Conservation (phyloP, 1,140 invertebrate genomes). For the Camponotus pennsylvanicus region DNA sequence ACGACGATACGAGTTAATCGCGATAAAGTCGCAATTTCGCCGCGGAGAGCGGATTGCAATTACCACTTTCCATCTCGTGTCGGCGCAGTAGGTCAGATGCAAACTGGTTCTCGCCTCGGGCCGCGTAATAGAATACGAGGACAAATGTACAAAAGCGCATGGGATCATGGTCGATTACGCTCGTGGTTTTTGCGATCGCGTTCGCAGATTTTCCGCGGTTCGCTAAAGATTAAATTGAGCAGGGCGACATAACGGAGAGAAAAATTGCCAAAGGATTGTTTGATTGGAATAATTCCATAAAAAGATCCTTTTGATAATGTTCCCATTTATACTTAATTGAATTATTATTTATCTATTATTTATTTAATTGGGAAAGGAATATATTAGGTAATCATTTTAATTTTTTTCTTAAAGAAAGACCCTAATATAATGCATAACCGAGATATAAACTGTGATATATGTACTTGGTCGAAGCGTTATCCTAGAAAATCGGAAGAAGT, state of each 20-base stretch:
- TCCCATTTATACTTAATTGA: not conserved
- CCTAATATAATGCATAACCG: not conserved
- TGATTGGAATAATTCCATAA: too few relatives aligned
- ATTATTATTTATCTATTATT: not conserved
- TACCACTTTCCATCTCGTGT: constrained; percentile 63
- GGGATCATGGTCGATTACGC: constrained; percentile 9
- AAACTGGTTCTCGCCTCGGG: constrained; percentile 61
- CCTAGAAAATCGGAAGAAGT: constrained; percentile 25
- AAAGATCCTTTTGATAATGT: too few relatives aligned
- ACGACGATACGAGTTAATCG: constrained; percentile 56
- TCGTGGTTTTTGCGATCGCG: not conserved
- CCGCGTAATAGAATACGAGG: constrained; percentile 60
- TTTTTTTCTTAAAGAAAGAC: not conserved
- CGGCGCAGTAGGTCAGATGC: constrained; percentile 63
- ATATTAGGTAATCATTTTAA: not conserved
- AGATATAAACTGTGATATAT: constrained; percentile 4
- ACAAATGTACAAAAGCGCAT: constrained; percentile 50
- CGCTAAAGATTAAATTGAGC: not conserved
- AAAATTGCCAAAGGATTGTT: not conserved
- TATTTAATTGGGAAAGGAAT: not conserved
- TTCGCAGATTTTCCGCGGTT: constrained; percentile 16
- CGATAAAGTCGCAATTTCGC: constrained; percentile 61
- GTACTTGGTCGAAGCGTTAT: not conserved
- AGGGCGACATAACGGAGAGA: too few relatives aligned
- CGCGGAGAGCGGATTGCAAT: constrained; percentile 59